A percentile compares a stretch with the other conserved stretches of the same genome.
These are phyloP conservation scores for Nothocercus nigrocapillus DNA, from an alignment of 2,113 vertebrate species.

Conservation along the genomic window DNA sequence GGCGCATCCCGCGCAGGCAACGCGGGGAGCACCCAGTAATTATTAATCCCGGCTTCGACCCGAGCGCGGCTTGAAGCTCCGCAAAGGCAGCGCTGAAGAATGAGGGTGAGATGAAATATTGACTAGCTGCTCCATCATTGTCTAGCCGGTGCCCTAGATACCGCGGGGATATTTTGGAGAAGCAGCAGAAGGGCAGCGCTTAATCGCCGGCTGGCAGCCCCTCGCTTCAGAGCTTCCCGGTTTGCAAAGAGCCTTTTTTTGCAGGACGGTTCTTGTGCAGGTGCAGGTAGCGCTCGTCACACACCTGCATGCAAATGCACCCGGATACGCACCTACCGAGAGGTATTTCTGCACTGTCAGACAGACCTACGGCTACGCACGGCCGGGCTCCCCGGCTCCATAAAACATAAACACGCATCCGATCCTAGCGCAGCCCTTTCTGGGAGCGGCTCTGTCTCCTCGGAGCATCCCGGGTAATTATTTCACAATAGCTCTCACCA, in stretches of 20 bases:
- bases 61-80: too few species aligned
- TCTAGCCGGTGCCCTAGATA: constrained; percentile 44
- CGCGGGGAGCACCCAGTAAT: too few species aligned
- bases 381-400: not conserved
- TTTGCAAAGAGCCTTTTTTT: not conserved
- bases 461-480: constrained; percentile 29
- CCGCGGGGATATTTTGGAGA: not conserved
- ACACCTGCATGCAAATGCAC: not conserved
- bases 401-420: not conserved
- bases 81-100: not conserved
- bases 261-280: not conserved
- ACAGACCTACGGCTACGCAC: not conserved
- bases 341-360: not conserved
- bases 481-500: constrained; percentile 45
- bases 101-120: constrained; percentile 60
- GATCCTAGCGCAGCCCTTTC: not conserved
- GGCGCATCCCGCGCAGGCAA: too few species aligned
- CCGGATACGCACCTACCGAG: not conserved
- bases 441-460: constrained; percentile 12
- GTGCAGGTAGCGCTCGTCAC: not conserved
- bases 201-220: not conserved
- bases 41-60: too few species aligned
- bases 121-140: constrained; percentile 50
- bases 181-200: not conserved
- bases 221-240: not conserved